Percentiles rank a stretch among this genome's conserved stretches.
phyloP scores from a whole-genome alignment of 2,113 vertebrate genomes.

The Notarius lentiginosus region DNA sequence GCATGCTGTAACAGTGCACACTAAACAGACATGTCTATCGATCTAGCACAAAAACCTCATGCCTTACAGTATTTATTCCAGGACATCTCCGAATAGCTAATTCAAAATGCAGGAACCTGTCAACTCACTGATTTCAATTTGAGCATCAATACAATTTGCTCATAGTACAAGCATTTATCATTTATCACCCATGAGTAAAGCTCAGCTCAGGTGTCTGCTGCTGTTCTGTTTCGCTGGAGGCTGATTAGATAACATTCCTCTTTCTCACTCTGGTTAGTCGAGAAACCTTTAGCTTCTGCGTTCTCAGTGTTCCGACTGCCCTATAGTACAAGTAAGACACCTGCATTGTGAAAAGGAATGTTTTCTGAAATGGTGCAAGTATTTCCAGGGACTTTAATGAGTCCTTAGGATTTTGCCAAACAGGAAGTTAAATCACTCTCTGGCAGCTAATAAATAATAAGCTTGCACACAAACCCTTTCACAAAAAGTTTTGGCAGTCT shows the following conservation, averaged over 20 bases:
- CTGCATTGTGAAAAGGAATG: neutral
- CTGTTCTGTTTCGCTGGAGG: neutral
- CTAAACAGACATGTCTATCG: constrained; percentile 32
- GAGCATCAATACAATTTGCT: neutral
- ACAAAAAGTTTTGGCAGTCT: neutral
- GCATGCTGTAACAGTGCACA: constrained; percentile 42
- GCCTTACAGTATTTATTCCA: constrained; percentile 27
- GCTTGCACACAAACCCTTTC: constrained; percentile 44
- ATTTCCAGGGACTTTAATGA: constrained; percentile 65
- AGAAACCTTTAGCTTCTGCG: neutral
- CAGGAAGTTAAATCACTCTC: constrained; percentile 64
- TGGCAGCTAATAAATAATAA: constrained; percentile 65
- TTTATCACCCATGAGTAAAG: neutral
- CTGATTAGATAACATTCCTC: constrained; percentile 17
- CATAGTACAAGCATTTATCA: neutral
- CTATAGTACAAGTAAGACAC: constrained; percentile 18
- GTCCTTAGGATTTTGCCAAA: constrained; percentile 61
- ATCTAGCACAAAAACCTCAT: constrained; percentile 10
- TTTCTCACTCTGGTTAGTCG: constrained; percentile 9
- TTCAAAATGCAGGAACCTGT: neutral
- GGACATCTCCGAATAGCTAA: neutral
- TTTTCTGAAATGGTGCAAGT: constrained; percentile 22
- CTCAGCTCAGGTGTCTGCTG: constrained; percentile 28
- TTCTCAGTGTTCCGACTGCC: neutral
- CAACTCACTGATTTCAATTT: neutral